Conservation (phyloP, 1,140 invertebrate species). For the Metaphire vulgaris region DNA sequence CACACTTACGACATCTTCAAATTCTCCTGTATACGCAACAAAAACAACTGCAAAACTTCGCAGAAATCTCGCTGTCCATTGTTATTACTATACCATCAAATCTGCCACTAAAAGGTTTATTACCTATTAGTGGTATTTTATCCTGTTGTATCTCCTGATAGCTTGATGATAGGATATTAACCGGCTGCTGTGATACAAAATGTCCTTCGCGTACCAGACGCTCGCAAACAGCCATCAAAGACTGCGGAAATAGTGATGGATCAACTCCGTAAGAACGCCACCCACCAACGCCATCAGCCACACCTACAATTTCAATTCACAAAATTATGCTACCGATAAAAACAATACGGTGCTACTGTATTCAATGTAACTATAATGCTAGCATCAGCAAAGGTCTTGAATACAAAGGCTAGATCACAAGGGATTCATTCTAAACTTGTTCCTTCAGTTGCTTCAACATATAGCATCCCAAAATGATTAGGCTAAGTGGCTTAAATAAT, state of each 20-base stretch:
- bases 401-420: neutral
- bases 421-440: neutral
- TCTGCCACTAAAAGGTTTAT: no score
- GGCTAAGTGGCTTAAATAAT: no score
- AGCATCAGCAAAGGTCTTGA: neutral
- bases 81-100: no score
- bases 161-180: slow-evolving; percentile 53
- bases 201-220: slow-evolving; percentile 74
- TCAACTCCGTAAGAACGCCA: slow-evolving; percentile 97
- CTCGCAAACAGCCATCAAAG: slow-evolving; percentile 88
- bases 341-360: neutral
- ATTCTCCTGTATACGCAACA: no score
- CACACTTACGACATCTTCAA: no score
- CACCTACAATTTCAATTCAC: slow-evolving; percentile 61
- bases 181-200: slow-evolving; percentile 76
- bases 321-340: slow-evolving; percentile 12
- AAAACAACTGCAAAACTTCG: no score
- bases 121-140: slow-evolving; percentile 83
- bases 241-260: slow-evolving; percentile 86
- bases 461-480: slow-evolving; percentile 6
- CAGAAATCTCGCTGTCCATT: no score
- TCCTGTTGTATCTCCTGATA: slow-evolving; percentile 82
- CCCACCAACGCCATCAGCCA: slow-evolving; percentile 95
- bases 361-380: neutral
- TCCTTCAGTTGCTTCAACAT: neutral